Evolutionary conservation across 2,797 vertebrate genomes (phyloP).

Genomic region (Cephalopachus bancanus): DNA sequence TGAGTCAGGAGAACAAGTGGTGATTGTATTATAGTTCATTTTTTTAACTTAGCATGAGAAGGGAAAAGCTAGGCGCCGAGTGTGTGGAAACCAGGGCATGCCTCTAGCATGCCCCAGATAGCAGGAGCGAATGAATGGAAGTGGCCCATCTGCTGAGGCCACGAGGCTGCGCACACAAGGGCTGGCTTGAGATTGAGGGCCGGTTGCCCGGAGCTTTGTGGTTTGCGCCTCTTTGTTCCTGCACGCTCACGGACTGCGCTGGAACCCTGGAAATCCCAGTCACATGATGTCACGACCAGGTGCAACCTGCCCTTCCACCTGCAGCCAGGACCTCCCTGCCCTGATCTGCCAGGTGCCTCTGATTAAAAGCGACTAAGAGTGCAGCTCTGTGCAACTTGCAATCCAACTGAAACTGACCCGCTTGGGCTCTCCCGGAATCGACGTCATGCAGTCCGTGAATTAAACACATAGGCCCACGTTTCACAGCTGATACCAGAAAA

Average conservation of each 20-base stretch:
- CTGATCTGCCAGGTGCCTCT: not conserved
- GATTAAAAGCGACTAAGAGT: not conserved
- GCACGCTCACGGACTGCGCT: not conserved
- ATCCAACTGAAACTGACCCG: not conserved
- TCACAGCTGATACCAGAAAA: not conserved
- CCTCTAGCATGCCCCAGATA: not conserved
- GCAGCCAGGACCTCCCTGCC: not conserved
- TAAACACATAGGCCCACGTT: not conserved
- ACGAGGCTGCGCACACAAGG: not conserved
- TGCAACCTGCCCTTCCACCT: slow-evolving; percentile 48
- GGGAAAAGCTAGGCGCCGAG: slow-evolving; percentile 37
- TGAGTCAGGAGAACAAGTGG: slow-evolving; percentile 69
- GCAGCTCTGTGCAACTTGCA: not conserved
- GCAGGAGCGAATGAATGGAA: not conserved
- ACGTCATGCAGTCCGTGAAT: not conserved
- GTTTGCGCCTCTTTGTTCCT: not conserved
- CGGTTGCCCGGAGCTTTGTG: not conserved
- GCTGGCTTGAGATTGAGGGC: not conserved
- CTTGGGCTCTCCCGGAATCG: not conserved
- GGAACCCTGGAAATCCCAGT: not conserved
- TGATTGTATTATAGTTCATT: not conserved
- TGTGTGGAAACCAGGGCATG: not conserved
- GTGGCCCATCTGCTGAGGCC: not conserved
- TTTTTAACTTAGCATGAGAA: slow-evolving; percentile 10
- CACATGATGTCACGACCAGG: not conserved